These are phyloP conservation scores for Stenopsyche tienmushanensis DNA, from an alignment of 1,140 invertebrate genomes.

Conservation along the genomic window DNA sequence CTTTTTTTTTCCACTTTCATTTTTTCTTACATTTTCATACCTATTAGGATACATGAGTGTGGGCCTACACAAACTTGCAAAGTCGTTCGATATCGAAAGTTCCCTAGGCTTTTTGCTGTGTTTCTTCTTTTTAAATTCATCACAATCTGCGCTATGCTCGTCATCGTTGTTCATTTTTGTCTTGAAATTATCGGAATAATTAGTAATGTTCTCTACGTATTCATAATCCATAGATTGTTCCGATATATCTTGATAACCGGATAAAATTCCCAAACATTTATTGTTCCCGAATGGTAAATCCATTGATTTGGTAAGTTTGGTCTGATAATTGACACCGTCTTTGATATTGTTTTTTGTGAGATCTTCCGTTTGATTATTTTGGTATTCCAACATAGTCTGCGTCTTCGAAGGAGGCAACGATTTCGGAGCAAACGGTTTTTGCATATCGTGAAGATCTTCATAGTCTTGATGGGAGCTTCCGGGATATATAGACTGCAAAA, in stretches of 20 bases:
- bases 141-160: background rate
- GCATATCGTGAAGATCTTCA: constrained; percentile 45
- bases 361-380: background rate
- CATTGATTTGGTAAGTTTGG: constrained; percentile 44
- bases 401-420: background rate
- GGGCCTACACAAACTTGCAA: constrained; percentile 33
- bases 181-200: constrained; percentile 3
- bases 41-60: constrained; percentile 28
- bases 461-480: constrained; percentile 42
- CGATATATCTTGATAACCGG: constrained; percentile 51
- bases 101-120: constrained; percentile 19
- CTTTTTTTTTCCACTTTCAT: background rate
- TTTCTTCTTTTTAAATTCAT: constrained; percentile 6
- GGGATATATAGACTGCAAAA: constrained; percentile 50
- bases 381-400: constrained; percentile 1
- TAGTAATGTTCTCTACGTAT: constrained; percentile 28
- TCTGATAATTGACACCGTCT: constrained; percentile 37
- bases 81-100: constrained; percentile 13
- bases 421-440: constrained; percentile 32
- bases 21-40: background rate
- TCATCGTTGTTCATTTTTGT: background rate
- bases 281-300: constrained; percentile 46
- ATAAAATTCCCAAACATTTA: constrained; percentile 43
- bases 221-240: constrained; percentile 46
- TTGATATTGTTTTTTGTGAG: background rate